Conservation (phyloP, 2,113 vertebrate genomes). For the Apodemus speciosus region DNA sequence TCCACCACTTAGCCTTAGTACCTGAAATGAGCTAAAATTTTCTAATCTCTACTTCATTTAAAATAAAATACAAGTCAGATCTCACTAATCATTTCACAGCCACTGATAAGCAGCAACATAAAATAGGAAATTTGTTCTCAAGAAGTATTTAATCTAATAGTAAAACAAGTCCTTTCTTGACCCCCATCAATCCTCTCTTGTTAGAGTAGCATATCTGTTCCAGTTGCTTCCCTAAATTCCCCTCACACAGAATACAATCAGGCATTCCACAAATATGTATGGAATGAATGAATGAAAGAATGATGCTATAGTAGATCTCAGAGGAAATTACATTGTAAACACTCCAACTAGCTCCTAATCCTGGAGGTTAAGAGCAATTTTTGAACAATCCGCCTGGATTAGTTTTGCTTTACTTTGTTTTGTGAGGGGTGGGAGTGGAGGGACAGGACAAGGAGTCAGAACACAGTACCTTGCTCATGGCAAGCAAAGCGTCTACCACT, state of each 20-base stretch:
- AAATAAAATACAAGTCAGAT: conserved; percentile 29
- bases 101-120: background rate
- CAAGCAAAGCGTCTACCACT: background rate
- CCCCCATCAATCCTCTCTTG: background rate
- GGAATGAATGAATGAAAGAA: conserved; percentile 26
- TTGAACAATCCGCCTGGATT: background rate
- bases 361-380: background rate
- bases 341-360: background rate
- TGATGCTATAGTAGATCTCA: background rate
- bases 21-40: background rate
- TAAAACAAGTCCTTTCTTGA: conserved; percentile 13
- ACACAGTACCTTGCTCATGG: no score
- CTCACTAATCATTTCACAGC: conserved; percentile 36
- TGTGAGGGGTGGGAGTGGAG: no score
- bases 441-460: background rate
- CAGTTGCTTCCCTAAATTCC: background rate
- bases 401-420: background rate
- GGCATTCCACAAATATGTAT: background rate
- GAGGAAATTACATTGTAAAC: conserved; percentile 29
- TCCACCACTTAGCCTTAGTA: background rate
- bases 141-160: conserved; percentile 30
- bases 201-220: background rate
- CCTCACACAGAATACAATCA: conserved; percentile 1
- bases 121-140: conserved; percentile 12
- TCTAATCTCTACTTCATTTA: conserved; percentile 44